Percentiles rank a stretch among this genome's conserved stretches.
phyloP scores from a whole-genome alignment of 2,888 invertebrate species.

The Neelides folsomi region DNA sequence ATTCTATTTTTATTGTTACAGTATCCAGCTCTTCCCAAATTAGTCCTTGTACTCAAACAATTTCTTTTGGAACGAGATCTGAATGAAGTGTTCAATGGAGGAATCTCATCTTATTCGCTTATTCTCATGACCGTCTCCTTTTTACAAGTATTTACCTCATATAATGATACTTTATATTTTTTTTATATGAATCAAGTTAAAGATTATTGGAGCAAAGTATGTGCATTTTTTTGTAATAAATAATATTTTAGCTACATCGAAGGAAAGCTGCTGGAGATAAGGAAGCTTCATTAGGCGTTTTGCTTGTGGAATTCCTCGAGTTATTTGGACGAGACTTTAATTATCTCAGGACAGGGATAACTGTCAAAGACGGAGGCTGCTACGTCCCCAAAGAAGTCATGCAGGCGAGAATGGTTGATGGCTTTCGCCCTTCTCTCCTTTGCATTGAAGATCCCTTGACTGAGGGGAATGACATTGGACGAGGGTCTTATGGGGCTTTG shows the following conservation, averaged over 20 bases:
- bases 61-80: slow-evolving; percentile 93
- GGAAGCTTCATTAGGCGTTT: slow-evolving; percentile 71
- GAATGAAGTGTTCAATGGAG: slow-evolving; percentile 98
- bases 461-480: slow-evolving; percentile 91
- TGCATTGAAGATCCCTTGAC: slow-evolving; percentile 97
- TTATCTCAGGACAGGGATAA: slow-evolving; percentile 84
- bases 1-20: too few species aligned
- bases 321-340: slow-evolving; percentile 92
- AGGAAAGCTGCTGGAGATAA: slow-evolving; percentile 54
- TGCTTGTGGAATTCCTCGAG: slow-evolving; percentile 94
- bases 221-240: too few species aligned
- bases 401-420: slow-evolving; percentile 23
- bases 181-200: too few species aligned
- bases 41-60: slow-evolving; percentile 96
- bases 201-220: too few species aligned
- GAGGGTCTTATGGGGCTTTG: slow-evolving; percentile 80
- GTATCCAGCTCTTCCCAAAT: slow-evolving; percentile 79
- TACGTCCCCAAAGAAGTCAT: slow-evolving; percentile 86
- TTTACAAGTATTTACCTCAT: slow-evolving; percentile 67
- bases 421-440: slow-evolving; percentile 80
- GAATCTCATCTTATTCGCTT: slow-evolving; percentile 96
- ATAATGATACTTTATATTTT: too few species aligned
- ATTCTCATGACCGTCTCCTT: slow-evolving; percentile 98
- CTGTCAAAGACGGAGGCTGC: slow-evolving; percentile 82
- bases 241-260: slow-evolving; percentile 63